Base-by-base conservation (phyloP, 2,888 invertebrate species). In the Melieria omissa region DNA sequence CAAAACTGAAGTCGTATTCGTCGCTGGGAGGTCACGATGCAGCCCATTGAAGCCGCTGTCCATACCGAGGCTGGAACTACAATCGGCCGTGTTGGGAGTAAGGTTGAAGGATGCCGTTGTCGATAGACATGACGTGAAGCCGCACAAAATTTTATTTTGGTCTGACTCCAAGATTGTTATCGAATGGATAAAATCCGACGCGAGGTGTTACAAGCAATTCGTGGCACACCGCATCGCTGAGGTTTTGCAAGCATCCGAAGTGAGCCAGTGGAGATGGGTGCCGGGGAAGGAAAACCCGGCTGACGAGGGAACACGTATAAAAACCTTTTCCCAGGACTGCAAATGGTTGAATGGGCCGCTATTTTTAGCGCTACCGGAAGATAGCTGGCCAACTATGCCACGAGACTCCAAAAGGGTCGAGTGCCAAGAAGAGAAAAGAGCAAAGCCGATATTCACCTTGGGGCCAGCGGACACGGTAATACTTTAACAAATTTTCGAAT, bases 131-230 rank as follows among this genome's bases (percentile, higher is more conserved):
- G 45, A 71, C n/a, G 29, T 46, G 41, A 16, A 57, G 54, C 68
- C 61, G 12, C 52, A 42, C 12, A 7, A 10, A 4, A 49, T 52
- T n/a, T 66, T 61, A 41, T 73, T 71, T 47, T 75, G 71, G 66
- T 52, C 58, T 5, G 73, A 75, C 12, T 75, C 73, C 3, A 16
- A 54, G n/a, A 73, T 68, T 5, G 69, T 69, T 7, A 41, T 73
- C 5, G 61, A 63, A 9, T 73, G 75, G 75, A 70, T 74, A 12
- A 61, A 44, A 66, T 70, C 72, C 42, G 75, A 74, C 54, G n/a
- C 60, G n/a, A 45, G 67, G 10, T 49, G 66, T 12, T 75, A 73
- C 63, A 73, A 75, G 9, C 71, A 71, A 14, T 75, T 66, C 9
- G 73, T 75, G 5, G 65, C 72, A 4, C 61, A 71, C 58, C 55